These are phyloP conservation scores for Acromyrmex echinatior DNA, from an alignment of 1,140 invertebrate genomes.

Conservation along the genomic window DNA sequence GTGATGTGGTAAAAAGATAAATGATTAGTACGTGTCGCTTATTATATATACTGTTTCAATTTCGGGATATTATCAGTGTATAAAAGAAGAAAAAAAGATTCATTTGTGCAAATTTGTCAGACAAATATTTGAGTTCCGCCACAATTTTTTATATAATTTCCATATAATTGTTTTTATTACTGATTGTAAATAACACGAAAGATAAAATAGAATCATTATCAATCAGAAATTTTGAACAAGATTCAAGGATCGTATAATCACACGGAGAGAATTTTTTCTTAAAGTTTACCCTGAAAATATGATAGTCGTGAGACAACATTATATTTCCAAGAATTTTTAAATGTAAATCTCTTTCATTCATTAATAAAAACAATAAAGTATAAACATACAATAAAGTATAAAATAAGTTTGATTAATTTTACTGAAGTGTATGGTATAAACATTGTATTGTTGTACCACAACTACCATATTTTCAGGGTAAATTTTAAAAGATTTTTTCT, in stretches of 20 bases:
- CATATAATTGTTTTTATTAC: background rate
- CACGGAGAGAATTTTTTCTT: too few species aligned
- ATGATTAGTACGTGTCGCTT: conserved; percentile 19
- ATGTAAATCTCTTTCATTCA: too few species aligned
- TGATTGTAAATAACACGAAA: background rate
- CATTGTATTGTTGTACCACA: too few species aligned
- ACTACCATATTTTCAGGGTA: too few species aligned
- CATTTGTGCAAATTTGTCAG: background rate
- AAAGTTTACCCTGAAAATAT: too few species aligned
- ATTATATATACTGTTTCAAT: background rate
- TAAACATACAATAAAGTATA: too few species aligned
- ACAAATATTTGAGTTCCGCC: background rate
- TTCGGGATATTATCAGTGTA: background rate
- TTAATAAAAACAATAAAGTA: too few species aligned
- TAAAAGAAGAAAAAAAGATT: background rate
- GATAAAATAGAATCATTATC: background rate
- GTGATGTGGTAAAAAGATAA: conserved; percentile 8
- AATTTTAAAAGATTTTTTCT: too few species aligned
- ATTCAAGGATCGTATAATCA: background rate
- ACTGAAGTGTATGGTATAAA: too few species aligned
- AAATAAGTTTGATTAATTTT: too few species aligned
- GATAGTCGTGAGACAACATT: too few species aligned
- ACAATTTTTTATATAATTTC: background rate
- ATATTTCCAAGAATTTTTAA: too few species aligned
- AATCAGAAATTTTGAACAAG: background rate